phyloP scores from a whole-genome alignment of 2,797 vertebrate genomes.

The Erethizon dorsatum region DNA sequence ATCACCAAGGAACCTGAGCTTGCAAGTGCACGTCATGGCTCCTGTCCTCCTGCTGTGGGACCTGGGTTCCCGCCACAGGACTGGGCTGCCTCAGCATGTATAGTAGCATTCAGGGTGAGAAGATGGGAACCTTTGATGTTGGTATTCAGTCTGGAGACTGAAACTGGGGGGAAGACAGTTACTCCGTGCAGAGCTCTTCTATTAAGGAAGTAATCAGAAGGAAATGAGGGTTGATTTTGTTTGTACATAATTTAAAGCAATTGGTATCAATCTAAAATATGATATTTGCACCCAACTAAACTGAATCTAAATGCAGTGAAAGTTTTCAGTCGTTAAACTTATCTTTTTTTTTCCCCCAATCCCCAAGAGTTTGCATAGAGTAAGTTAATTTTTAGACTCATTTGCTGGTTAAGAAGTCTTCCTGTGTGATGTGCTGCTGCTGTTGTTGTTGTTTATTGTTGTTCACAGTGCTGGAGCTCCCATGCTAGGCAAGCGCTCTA shows the following conservation, averaged over 20 bases:
- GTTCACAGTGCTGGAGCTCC: neutral
- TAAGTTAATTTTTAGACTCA: neutral
- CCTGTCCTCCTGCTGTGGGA: neutral
- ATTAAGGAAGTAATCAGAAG: neutral
- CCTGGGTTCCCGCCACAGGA: neutral
- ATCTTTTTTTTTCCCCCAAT: neutral
- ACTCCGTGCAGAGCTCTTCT: neutral
- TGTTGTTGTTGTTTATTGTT: neutral
- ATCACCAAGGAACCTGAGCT: neutral
- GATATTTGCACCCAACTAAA: neutral
- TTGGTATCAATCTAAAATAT: neutral
- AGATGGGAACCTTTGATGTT: neutral
- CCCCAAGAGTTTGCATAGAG: neutral
- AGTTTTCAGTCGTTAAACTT: neutral
- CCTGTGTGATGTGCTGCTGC: too few relatives aligned
- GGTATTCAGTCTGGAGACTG: neutral
- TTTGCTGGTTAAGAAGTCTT: neutral
- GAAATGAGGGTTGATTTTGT: constrained; percentile 65
- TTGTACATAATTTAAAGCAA: constrained; percentile 52
- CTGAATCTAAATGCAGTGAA: neutral
- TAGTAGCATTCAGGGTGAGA: neutral
- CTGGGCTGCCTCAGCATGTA: neutral
- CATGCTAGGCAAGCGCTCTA: neutral
- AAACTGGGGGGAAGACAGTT: neutral
- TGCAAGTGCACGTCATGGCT: neutral